A percentile compares a stretch with the other conserved stretches of the same genome.
Conservation (phyloP, 92 coral and sea anemone species). For the Virgularia gustaviana region DNA sequence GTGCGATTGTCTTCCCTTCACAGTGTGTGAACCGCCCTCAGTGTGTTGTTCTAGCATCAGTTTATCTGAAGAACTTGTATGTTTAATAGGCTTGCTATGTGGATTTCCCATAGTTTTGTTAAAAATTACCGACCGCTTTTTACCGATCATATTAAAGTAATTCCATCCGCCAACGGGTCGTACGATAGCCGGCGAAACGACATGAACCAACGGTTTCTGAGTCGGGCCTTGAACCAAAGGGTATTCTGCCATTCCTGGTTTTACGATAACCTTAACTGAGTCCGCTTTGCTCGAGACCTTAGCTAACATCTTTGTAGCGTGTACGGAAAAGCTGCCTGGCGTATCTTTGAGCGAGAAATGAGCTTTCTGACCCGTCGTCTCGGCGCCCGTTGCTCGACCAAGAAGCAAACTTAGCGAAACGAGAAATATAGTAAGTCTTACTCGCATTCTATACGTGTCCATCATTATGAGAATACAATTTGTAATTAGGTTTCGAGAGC, state of each 20-base stretch:
- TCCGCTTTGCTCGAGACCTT: constrained; percentile 88
- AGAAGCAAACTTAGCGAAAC: too few species aligned
- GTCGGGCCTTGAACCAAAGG: constrained; percentile 71
- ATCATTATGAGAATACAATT: too few species aligned
- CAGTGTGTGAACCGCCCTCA: too few species aligned
- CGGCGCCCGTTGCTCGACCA: too few species aligned
- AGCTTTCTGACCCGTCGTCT: constrained; percentile 84
- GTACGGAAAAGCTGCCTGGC: constrained; percentile 80
- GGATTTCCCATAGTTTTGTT: too few species aligned
- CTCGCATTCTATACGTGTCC: too few species aligned
- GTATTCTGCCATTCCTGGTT: constrained; percentile 89
- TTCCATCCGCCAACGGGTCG: constrained; percentile 31
- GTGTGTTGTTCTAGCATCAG: too few species aligned
- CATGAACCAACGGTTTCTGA: constrained; percentile 86
- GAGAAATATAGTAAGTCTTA: too few species aligned
- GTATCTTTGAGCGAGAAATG: constrained; percentile 95
- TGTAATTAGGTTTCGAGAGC: too few species aligned
- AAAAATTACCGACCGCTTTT: constrained; percentile 11
- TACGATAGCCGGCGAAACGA: constrained; percentile 33
- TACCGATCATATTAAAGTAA: not conserved
- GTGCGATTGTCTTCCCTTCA: too few species aligned
- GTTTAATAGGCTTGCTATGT: too few species aligned
- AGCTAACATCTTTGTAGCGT: constrained; percentile 77
- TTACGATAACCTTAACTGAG: constrained; percentile 83
- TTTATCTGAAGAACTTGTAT: too few species aligned